Evolutionary conservation across 1,140 invertebrate genomes (phyloP).

Genomic region (Atta colombica): DNA sequence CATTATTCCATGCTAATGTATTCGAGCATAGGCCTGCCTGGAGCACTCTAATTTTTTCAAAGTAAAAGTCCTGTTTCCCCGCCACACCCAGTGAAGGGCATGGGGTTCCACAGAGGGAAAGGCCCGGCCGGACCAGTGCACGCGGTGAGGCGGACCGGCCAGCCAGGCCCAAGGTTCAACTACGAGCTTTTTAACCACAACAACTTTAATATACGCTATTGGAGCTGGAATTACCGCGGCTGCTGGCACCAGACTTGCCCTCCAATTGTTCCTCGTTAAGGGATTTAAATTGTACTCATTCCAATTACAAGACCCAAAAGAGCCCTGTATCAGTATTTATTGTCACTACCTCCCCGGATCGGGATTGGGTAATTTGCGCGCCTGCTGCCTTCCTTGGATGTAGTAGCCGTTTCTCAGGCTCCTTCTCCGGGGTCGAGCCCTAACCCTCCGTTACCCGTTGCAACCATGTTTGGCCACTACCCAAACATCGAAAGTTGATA

Average conservation of each 20-base stretch:
- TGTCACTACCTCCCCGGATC: slow-evolving; percentile 92
- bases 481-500: slow-evolving; percentile 92
- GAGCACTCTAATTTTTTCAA: slow-evolving; percentile 94
- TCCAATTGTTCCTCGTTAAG: slow-evolving; percentile 95
- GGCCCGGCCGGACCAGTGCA: slow-evolving; percentile 63
- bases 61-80: slow-evolving; percentile 89
- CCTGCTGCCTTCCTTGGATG: slow-evolving; percentile 92
- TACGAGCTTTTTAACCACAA: slow-evolving; percentile 5
- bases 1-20: slow-evolving; percentile 80
- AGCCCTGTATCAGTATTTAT: slow-evolving; percentile 95
- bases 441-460: slow-evolving; percentile 89
- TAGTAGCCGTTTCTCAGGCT: slow-evolving; percentile 97
- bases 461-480: slow-evolving; percentile 78
- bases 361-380: slow-evolving; percentile 18
- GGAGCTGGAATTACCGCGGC: slow-evolving; percentile 97
- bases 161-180: slow-evolving; percentile 7
- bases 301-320: slow-evolving; percentile 93
- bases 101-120: slow-evolving; percentile 38
- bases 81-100: slow-evolving; percentile 89
- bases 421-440: slow-evolving; percentile 87
- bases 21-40: slow-evolving; percentile 92
- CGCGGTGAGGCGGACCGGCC: slow-evolving; percentile 86
- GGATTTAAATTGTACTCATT: slow-evolving; percentile 90
- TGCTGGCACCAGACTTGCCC: slow-evolving; percentile 97
- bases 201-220: slow-evolving; percentile 94